Evolutionary conservation across 2,113 vertebrate genomes (phyloP).

Genomic region (Callipepla californica): DNA sequence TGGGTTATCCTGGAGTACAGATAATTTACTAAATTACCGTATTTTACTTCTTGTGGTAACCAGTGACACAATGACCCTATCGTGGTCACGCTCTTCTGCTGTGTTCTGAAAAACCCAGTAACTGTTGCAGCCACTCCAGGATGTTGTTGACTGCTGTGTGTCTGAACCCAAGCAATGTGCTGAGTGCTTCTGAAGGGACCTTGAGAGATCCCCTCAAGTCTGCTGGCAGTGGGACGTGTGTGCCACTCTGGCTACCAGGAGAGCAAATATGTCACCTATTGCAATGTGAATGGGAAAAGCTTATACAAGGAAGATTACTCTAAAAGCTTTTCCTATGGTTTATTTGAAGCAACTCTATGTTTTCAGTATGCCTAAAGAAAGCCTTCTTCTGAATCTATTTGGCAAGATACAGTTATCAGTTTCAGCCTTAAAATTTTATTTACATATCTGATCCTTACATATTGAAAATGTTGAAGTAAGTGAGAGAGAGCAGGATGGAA

Average conservation of each 20-base stretch:
- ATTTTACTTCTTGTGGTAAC: conserved; percentile 21
- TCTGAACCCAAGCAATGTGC: background rate
- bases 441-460: conserved; percentile 42
- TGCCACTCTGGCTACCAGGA: background rate
- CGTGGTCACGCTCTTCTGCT: background rate
- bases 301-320: background rate
- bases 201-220: background rate
- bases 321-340: background rate
- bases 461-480: conserved; percentile 57
- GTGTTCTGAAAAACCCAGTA: background rate
- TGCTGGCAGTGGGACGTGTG: background rate
- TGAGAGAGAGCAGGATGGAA: conserved; percentile 16
- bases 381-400: background rate
- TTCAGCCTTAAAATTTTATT: conserved; percentile 30
- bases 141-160: accelerated
- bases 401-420: conserved; percentile 5
- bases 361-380: background rate
- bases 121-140: background rate
- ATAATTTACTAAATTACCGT: background rate
- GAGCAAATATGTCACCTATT: background rate
- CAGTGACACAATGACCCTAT: conserved; percentile 10
- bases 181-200: background rate
- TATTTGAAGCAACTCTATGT: background rate
- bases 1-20: conserved; percentile 6
- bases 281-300: background rate